phyloP scores from a whole-genome alignment of 1,140 invertebrate species.

The Dreissena polymorpha region DNA sequence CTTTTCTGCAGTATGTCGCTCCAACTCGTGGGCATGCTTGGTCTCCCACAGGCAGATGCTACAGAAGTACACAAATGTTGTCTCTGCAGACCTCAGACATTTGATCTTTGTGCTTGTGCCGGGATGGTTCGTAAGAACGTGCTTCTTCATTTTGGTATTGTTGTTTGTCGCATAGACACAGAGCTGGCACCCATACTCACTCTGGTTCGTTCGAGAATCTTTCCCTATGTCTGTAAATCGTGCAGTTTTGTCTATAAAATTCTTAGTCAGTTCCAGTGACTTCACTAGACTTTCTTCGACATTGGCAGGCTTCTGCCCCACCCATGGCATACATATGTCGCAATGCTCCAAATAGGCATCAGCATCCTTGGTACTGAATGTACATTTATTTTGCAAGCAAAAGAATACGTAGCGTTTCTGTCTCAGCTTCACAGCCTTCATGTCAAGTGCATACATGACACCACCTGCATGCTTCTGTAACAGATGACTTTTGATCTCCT shows the following conservation, averaged over 20 bases:
- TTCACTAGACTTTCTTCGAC: conserved; percentile 61
- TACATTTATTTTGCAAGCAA: conserved; percentile 69
- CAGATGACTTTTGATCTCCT: conserved; percentile 57
- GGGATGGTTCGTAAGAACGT: conserved; percentile 59
- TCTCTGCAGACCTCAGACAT: conserved; percentile 57
- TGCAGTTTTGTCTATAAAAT: conserved; percentile 61
- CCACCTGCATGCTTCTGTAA: conserved; percentile 65
- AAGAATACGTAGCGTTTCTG: conserved; percentile 69
- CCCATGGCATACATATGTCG: conserved; percentile 70
- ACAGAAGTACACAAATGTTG: conserved; percentile 62
- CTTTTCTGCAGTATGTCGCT: conserved; percentile 53
- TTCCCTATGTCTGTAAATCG: conserved; percentile 30
- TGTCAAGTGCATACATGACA: conserved; percentile 67
- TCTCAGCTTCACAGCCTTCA: conserved; percentile 64
- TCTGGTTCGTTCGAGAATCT: conserved; percentile 52
- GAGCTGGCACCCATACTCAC: conserved; percentile 62
- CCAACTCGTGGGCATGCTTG: conserved; percentile 53
- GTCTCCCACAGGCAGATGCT: conserved; percentile 64
- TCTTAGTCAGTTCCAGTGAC: conserved; percentile 67
- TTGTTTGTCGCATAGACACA: conserved; percentile 62
- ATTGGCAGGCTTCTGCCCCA: conserved; percentile 51
- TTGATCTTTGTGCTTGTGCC: conserved; percentile 55
- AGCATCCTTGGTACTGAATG: conserved; percentile 67
- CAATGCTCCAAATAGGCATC: conserved; percentile 66
- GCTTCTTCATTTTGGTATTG: conserved; percentile 64